Evolutionary conservation across 2,797 vertebrate species (phyloP).

Genomic region (Pteronotus mesoamericanus): DNA sequence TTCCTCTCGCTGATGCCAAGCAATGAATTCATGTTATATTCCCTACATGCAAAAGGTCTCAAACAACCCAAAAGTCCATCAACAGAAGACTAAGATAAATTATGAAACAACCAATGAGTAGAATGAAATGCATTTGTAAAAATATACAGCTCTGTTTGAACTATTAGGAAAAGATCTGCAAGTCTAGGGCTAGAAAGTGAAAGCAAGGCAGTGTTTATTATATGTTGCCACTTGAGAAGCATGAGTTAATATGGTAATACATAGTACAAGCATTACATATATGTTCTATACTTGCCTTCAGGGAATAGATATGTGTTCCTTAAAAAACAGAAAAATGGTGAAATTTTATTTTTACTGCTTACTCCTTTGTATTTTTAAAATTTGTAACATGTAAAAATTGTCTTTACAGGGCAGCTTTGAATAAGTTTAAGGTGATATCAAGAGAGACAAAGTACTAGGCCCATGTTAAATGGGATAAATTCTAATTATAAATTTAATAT

Average conservation of each 20-base stretch:
- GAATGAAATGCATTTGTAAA: neutral
- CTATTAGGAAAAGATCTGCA: neutral
- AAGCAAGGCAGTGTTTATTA: neutral
- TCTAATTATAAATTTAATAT: neutral
- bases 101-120: neutral
- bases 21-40: constrained; percentile 1
- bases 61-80: neutral
- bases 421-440: neutral
- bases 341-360: neutral
- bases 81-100: neutral
- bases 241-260: neutral
- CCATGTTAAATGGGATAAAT: neutral
- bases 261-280: neutral
- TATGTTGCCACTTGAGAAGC: neutral
- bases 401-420: neutral
- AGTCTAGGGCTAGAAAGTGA: neutral
- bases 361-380: neutral
- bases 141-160: neutral
- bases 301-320: neutral
- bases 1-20: neutral
- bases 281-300: neutral
- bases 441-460: neutral
- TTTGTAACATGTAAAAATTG: neutral
- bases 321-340: neutral
- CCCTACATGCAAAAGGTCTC: neutral